These are phyloP conservation scores for Eleutherodactylus coqui DNA, from an alignment of 2,797 vertebrate species.

Conservation along the genomic window DNA sequence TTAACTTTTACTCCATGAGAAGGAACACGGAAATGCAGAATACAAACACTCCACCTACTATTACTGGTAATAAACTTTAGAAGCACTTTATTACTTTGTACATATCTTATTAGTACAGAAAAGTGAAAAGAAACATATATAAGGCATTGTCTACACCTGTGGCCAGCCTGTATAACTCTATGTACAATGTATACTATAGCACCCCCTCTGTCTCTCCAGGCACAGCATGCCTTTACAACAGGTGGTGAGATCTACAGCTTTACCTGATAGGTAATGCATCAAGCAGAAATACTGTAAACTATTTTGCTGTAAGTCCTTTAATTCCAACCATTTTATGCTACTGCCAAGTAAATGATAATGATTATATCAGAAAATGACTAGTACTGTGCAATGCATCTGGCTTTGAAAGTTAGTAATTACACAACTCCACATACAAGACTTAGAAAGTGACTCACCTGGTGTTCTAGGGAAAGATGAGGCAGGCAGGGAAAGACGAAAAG, in stretches of 20 bases:
- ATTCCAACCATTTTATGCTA: neutral
- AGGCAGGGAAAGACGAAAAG: slow-evolving; percentile 35
- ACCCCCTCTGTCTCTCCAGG: neutral
- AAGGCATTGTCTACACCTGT: neutral
- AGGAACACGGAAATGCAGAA: too few relatives aligned
- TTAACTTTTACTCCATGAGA: too few relatives aligned
- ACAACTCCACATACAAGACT: neutral
- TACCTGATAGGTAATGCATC: neutral
- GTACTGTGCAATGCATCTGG: neutral
- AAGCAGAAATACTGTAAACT: neutral
- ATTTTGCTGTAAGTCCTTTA: neutral
- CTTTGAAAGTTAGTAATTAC: neutral
- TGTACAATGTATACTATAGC: neutral
- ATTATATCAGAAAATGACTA: neutral
- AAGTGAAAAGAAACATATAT: neutral
- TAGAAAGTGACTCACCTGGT: slow-evolving; percentile 36
- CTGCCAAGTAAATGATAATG: neutral
- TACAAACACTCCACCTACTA: too few relatives aligned
- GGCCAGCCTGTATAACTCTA: neutral
- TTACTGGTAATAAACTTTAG: neutral
- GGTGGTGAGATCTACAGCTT: neutral
- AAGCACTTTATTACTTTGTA: neutral
- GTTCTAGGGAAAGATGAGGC: slow-evolving; percentile 55
- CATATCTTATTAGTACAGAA: too few relatives aligned
- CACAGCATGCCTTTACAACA: neutral